These are phyloP conservation scores for Drosophila kanapiae DNA, from an alignment of 1,140 invertebrate genomes.

Conservation along the genomic window DNA sequence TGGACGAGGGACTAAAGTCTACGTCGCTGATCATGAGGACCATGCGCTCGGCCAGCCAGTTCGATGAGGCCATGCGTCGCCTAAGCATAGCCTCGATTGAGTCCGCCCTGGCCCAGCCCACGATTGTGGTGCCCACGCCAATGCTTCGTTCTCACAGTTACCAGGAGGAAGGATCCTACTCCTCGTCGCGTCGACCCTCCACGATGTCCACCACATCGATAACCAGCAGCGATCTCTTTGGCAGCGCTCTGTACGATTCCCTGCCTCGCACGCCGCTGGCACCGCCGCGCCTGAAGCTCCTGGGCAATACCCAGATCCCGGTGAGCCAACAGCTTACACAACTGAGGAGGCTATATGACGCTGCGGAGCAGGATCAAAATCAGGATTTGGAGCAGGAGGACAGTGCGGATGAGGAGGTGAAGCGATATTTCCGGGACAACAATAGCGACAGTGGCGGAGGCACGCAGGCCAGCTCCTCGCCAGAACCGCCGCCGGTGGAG, in stretches of 20 bases:
- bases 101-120: conserved; percentile 65
- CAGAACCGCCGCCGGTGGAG: conserved; percentile 57
- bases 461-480: conserved; percentile 73
- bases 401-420: conserved; percentile 83
- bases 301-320: conserved; percentile 71
- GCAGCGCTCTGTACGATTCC: conserved; percentile 61
- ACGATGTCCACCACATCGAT: conserved; percentile 74
- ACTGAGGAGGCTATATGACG: conserved; percentile 75
- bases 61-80: conserved; percentile 84
- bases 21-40: conserved; percentile 84
- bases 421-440: conserved; percentile 71
- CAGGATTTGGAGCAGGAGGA: conserved; percentile 58
- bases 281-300: conserved; percentile 69
- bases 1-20: conserved; percentile 81
- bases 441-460: conserved; percentile 78
- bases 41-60: conserved; percentile 81
- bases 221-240: conserved; percentile 72
- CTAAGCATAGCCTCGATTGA: conserved; percentile 81
- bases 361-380: conserved; percentile 55
- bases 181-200: conserved; percentile 45
- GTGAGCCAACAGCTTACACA: conserved; percentile 81
- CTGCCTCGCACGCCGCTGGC: conserved; percentile 65
- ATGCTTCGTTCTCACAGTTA: conserved; percentile 80
- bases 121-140: conserved; percentile 72
- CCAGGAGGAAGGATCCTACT: conserved; percentile 59